Conservation (phyloP, 2,113 vertebrate genomes). For the Pangasianodon gigas region DNA sequence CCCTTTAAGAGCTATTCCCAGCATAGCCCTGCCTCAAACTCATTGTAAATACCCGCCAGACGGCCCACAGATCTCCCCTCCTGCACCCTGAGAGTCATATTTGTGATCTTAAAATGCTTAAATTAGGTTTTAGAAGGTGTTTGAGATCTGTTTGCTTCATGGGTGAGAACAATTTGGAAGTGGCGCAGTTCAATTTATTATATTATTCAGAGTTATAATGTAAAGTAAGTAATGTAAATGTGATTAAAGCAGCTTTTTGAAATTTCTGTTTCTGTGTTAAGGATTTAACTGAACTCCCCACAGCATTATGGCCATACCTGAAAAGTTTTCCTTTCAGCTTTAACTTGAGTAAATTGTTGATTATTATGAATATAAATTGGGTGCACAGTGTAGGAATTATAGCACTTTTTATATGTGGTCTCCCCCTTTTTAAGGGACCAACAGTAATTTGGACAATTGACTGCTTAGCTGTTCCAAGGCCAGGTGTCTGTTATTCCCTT, state of each 20-base stretch:
- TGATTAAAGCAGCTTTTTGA: not conserved
- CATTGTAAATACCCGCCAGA: slow-evolving; percentile 68
- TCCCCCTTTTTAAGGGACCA: not conserved
- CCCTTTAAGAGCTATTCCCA: slow-evolving; percentile 70
- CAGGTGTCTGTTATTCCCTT: not conserved
- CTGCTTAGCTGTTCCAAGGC: not conserved
- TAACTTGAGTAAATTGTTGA: no score
- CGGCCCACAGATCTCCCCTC: slow-evolving; percentile 42
- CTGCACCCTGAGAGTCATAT: not conserved
- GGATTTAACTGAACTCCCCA: not conserved
- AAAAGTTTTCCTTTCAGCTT: not conserved
- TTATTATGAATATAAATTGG: no score
- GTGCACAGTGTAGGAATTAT: not conserved
- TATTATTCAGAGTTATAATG: not conserved
- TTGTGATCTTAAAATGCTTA: not conserved
- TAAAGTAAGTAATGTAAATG: not conserved
- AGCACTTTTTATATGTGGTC: not conserved
- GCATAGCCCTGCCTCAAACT: slow-evolving; percentile 67
- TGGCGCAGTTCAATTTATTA: not conserved
- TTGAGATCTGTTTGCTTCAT: not conserved
- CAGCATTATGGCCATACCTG: not conserved
- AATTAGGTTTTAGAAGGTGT: slow-evolving; percentile 4
- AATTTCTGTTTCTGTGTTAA: not conserved
- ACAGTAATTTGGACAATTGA: not conserved
- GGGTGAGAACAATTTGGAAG: not conserved